Base-by-base conservation (phyloP, 2,797 vertebrate genomes). In the Zenarchopterus dispar region DNA sequence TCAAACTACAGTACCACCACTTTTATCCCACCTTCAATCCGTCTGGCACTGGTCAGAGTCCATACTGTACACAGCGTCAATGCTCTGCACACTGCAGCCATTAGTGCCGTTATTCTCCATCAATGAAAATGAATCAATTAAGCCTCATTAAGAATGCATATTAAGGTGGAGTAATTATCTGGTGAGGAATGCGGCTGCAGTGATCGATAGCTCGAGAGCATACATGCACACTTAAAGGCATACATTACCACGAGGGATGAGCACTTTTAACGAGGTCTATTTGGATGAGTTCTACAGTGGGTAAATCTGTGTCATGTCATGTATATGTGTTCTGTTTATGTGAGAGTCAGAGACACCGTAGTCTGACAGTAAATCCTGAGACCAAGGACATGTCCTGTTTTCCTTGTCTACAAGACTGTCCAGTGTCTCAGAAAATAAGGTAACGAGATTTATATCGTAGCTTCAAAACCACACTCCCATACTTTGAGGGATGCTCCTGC, bases 351-450 rank as follows among this genome's bases (percentile, higher is more conserved):
- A 33, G 55, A 19, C 33, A 41, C 69, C 48, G 65, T 69, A 69
- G 65, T 66, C 72, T 26, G 86, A 79, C 84, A 77, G 88, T 93
- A 93, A 93, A 93, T 93, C 79, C 85, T 62, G 36, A 62, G 70
- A 90, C 89, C 91, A 91, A 91, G 91, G 92, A 92, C 89, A 67
- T 75, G 78, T 86, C 85, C 85, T 75, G 75, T 88, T 92, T 92
- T 90, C 78, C 86, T 91, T 86, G 83, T 89, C 90, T 84, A 89
- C 88, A 89, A 89, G 90, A 90, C 91, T 90, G 91, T 91, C 91
- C 88, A 88, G 83, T 88, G 89, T 92, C 91, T 93, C 62, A 80
- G 89, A 92, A 93, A 93, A 93, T 92, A 86, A 93, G 93, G 90
- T 90, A 86, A 89, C 91, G 91, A 90, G 89, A 93, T 93, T 93